These are phyloP conservation scores for Cynopterus brachyotis DNA, from an alignment of 2,113 vertebrate species.

Conservation along the genomic window DNA sequence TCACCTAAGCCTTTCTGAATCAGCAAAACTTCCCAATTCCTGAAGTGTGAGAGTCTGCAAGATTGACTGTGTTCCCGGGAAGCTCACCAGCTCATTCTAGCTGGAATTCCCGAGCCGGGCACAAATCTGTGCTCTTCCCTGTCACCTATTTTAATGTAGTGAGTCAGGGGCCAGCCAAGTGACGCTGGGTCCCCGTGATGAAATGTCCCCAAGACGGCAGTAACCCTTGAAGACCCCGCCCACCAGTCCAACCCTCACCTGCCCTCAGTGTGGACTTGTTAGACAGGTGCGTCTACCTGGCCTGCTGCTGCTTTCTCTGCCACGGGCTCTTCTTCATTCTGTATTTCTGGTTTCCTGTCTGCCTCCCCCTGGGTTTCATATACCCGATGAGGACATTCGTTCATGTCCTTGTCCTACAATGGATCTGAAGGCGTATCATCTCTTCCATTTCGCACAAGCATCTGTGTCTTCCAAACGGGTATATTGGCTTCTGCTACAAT, in stretches of 20 bases:
- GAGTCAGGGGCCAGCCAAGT: background rate
- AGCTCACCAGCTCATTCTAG: background rate
- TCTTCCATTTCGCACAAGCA: background rate
- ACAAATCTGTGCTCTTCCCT: background rate
- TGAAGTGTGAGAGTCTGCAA: background rate
- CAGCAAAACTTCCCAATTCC: background rate
- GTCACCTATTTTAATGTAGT: background rate
- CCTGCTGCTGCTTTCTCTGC: background rate
- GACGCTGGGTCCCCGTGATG: no score
- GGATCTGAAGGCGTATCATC: background rate
- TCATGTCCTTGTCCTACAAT: background rate
- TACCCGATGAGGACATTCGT: background rate
- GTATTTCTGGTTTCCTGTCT: background rate
- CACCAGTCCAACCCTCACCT: background rate
- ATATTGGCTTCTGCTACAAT: background rate
- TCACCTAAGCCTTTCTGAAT: background rate
- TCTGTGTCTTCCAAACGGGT: background rate
- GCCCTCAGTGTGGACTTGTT: fast-evolving
- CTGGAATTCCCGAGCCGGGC: background rate
- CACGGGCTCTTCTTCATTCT: background rate
- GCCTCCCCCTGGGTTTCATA: background rate
- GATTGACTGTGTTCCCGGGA: background rate
- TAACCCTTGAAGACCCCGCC: background rate
- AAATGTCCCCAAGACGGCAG: background rate
- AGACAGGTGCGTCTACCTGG: fast-evolving